A percentile compares a stretch with the other conserved stretches of the same genome.
phyloP scores from a whole-genome alignment of 2,113 vertebrate genomes.

The Gobiocypris rarus region DNA sequence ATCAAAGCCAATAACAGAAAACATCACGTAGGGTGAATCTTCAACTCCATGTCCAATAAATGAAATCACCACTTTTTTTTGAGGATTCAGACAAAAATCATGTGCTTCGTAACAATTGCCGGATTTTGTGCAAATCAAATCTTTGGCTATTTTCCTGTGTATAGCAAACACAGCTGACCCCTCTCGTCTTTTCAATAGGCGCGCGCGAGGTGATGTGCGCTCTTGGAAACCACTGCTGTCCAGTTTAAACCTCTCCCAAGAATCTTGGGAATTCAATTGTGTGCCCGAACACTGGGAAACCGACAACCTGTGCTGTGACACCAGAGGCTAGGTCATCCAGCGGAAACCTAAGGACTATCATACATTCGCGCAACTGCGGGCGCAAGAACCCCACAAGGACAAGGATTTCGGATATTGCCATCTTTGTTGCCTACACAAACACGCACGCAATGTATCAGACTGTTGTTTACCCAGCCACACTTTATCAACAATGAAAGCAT shows the following conservation, averaged over 20 bases:
- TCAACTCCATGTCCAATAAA: background rate
- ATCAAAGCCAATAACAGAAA: slow-evolving; percentile 63
- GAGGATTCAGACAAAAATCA: slow-evolving; percentile 79
- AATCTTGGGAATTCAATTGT: slow-evolving; percentile 81
- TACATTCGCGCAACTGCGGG: background rate
- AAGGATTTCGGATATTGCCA: no score
- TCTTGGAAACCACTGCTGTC: slow-evolving; percentile 76
- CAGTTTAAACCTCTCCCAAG: slow-evolving; percentile 54
- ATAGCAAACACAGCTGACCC: slow-evolving; percentile 89
- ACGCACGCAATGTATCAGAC: background rate
- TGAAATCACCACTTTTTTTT: slow-evolving; percentile 53
- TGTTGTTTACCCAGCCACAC: background rate
- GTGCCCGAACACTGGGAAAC: slow-evolving; percentile 67
- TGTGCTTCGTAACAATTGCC: slow-evolving; percentile 86
- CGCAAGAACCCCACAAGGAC: background rate
- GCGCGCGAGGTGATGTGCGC: slow-evolving; percentile 75
- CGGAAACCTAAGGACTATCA: background rate
- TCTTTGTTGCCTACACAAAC: no score
- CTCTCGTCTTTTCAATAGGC: slow-evolving; percentile 79
- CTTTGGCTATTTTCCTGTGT: slow-evolving; percentile 92
- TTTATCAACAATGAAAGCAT: background rate
- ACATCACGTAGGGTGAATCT: slow-evolving; percentile 71
- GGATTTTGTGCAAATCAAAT: slow-evolving; percentile 91
- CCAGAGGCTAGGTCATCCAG: slow-evolving; percentile 66
- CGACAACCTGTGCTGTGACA: slow-evolving; percentile 74